Evolutionary conservation across 1,140 invertebrate species (phyloP).

Genomic region (Drosophila bifasciata): DNA sequence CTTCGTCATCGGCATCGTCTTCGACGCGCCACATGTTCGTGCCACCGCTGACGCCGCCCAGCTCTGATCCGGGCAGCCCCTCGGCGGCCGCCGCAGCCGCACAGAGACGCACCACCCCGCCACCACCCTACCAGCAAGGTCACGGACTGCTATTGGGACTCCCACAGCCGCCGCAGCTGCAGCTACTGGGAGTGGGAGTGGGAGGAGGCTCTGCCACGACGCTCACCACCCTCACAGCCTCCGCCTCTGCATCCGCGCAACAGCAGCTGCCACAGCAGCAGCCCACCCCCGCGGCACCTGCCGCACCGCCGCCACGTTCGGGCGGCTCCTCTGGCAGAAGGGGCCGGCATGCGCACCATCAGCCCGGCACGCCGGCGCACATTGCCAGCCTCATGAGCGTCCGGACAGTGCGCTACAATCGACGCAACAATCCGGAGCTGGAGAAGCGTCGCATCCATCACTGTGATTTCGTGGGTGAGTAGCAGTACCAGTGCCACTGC

Average conservation of each 20-base stretch:
- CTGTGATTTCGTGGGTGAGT: slow-evolving; percentile 96
- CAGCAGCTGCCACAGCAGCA: slow-evolving; percentile 26
- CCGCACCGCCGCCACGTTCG: slow-evolving; percentile 63
- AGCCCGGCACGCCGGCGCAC: slow-evolving; percentile 74
- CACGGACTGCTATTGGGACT: slow-evolving; percentile 59
- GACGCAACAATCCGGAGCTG: slow-evolving; percentile 97
- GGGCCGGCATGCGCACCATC: slow-evolving; percentile 67
- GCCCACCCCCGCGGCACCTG: slow-evolving; percentile 35
- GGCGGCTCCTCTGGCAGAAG: slow-evolving; percentile 44
- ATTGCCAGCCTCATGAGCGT: slow-evolving; percentile 81
- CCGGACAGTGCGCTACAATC: slow-evolving; percentile 89
- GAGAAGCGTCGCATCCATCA: slow-evolving; percentile 97
- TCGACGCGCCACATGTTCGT: slow-evolving; percentile 88
- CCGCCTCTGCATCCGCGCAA: slow-evolving; percentile 35
- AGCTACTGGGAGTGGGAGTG: slow-evolving; percentile 40
- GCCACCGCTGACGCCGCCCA: slow-evolving; percentile 92
- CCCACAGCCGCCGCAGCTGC: slow-evolving; percentile 45
- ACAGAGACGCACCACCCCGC: slow-evolving; percentile 84
- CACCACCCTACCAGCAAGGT: slow-evolving; percentile 84
- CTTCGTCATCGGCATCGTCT: slow-evolving; percentile 53
- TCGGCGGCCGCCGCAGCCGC: slow-evolving; percentile 84
- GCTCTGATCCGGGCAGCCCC: slow-evolving; percentile 92
- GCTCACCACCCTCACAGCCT: slow-evolving; percentile 69
- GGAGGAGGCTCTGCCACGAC: slow-evolving; percentile 57
- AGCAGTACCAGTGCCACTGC: background rate